Conservation (phyloP, 2,888 invertebrate species). For the Zaprionus bogoriensis region DNA sequence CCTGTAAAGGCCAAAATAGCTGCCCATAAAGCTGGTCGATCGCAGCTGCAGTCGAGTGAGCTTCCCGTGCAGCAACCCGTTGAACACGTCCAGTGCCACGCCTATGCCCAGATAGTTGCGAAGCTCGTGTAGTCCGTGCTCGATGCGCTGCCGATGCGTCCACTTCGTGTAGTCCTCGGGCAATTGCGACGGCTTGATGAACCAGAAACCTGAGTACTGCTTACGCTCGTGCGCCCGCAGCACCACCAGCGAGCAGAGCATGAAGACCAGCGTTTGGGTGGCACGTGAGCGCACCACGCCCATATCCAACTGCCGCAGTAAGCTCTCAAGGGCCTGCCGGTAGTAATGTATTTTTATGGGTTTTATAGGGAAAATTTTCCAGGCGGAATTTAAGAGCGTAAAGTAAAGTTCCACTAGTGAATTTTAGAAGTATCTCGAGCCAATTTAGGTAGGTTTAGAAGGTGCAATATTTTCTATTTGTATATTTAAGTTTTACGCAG, state of each 20-base stretch:
- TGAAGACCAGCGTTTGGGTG: constrained; percentile 57
- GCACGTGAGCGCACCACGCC: constrained; percentile 42
- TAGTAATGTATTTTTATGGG: neutral
- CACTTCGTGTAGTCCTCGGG: constrained; percentile 26
- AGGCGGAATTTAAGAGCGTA: too few species aligned
- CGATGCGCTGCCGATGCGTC: constrained; percentile 9
- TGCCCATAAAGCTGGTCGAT: constrained; percentile 43
- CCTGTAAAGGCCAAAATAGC: constrained; percentile 54
- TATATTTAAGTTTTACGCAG: too few species aligned
- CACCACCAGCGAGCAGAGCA: constrained; percentile 50
- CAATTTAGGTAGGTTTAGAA: neutral
- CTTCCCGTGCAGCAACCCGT: constrained; percentile 7
- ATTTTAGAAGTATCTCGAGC: too few species aligned
- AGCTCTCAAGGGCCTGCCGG: constrained; percentile 42
- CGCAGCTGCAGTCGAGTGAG: constrained; percentile 26
- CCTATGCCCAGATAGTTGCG: constrained; percentile 50
- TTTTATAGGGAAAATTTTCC: too few species aligned
- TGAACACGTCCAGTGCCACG: constrained; percentile 45
- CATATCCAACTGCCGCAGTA: constrained; percentile 42
- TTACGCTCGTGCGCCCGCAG: constrained; percentile 34
- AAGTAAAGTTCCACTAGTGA: too few species aligned
- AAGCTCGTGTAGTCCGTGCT: constrained; percentile 32
- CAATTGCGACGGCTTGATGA: constrained; percentile 44
- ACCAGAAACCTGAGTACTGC: constrained; percentile 56
- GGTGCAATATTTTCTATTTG: neutral